phyloP scores from a whole-genome alignment of 1,140 invertebrate species.

The Brachionus rubens region DNA sequence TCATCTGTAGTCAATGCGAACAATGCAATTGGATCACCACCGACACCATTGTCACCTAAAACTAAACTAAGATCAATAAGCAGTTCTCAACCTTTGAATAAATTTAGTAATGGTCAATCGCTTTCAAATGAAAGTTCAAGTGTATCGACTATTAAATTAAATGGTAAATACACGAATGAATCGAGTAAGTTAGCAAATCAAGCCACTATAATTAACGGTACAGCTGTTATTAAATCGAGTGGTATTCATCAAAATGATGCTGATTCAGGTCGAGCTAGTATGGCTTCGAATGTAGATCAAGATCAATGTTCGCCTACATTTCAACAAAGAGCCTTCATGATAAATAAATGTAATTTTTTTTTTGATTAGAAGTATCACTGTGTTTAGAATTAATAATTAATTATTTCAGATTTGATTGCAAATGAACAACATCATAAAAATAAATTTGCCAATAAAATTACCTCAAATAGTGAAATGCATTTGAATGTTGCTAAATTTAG shows the following conservation, averaged over 20 bases:
- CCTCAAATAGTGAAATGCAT: neutral
- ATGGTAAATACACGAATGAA: conserved; percentile 4
- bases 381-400: neutral
- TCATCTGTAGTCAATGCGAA: conserved; percentile 2
- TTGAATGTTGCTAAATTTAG: too few species aligned
- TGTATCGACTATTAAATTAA: conserved; percentile 26
- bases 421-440: neutral
- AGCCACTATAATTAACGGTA: conserved; percentile 3
- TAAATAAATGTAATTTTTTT: neutral
- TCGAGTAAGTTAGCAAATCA: neutral
- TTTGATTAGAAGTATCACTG: neutral
- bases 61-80: conserved; percentile 22
- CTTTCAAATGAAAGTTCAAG: conserved; percentile 19
- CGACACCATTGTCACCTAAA: conserved; percentile 21
- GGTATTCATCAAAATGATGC: conserved; percentile 13
- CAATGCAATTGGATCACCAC: conserved; percentile 4
- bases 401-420: neutral
- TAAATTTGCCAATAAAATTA: neutral
- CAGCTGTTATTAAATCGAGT: neutral
- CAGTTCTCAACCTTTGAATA: conserved; percentile 24
- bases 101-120: neutral
- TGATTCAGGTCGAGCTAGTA: conserved; percentile 38
- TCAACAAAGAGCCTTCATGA: conserved; percentile 11
- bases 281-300: conserved; percentile 43
- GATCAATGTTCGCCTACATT: conserved; percentile 38